These are phyloP conservation scores for Tachina lurida DNA, from an alignment of 2,888 invertebrate genomes.

Conservation along the genomic window DNA sequence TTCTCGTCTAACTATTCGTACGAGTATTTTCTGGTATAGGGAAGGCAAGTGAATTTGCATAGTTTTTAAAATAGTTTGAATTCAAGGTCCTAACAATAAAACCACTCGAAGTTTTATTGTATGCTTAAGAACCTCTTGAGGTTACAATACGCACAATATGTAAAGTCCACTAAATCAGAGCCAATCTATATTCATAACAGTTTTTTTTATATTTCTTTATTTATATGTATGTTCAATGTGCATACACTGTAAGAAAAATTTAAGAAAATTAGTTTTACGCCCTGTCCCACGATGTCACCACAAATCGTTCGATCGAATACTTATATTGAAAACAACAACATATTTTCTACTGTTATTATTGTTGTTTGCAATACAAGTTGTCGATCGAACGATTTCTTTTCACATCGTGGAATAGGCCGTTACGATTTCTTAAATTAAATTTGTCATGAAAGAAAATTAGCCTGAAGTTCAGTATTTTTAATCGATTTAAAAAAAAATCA, in stretches of 20 bases:
- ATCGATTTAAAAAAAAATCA: too few relatives aligned
- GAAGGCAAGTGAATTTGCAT: constrained; percentile 22
- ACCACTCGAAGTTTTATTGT: constrained; percentile 63
- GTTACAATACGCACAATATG: constrained; percentile 50
- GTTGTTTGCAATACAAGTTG: too few relatives aligned
- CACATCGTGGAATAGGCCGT: too few relatives aligned
- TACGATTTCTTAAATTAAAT: too few relatives aligned
- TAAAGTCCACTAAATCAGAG: constrained; percentile 61
- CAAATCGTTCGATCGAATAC: too few relatives aligned
- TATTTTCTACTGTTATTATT: too few relatives aligned
- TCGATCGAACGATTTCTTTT: too few relatives aligned
- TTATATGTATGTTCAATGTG: too few relatives aligned
- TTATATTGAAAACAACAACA: too few relatives aligned
- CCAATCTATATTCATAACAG: constrained; percentile 20
- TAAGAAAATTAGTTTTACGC: background rate
- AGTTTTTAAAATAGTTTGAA: constrained; percentile 31
- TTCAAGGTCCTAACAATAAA: constrained; percentile 43
- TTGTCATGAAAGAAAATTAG: too few relatives aligned
- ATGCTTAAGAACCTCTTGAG: constrained; percentile 46
- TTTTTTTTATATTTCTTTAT: background rate
- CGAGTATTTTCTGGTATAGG: background rate
- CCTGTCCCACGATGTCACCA: too few relatives aligned
- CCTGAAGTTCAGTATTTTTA: too few relatives aligned
- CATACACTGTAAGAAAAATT: constrained; percentile 41
- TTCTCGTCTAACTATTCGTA: background rate